Conservation (phyloP, 2,888 invertebrate species). For the Caenorhabditis plicata region DNA sequence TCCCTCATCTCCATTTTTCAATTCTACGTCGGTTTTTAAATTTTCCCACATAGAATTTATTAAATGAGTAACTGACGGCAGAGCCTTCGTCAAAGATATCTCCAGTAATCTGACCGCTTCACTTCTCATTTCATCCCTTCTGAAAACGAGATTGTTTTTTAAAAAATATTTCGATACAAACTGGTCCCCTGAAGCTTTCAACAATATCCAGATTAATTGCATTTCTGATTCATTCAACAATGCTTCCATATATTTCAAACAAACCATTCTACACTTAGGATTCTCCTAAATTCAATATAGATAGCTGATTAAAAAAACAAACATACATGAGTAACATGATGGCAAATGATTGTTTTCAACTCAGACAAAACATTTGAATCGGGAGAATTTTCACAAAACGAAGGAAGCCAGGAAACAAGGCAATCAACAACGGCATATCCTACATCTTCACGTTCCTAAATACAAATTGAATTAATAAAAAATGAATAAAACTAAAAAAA, state of each 20-base stretch:
- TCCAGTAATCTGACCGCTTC: conserved; percentile 40
- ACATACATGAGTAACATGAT: conserved; percentile 28
- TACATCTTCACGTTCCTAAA: conserved; percentile 38
- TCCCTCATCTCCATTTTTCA: not conserved
- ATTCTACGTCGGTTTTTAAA: conserved; percentile 13
- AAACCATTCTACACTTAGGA: conserved; percentile 35
- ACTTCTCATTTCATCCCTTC: conserved; percentile 35
- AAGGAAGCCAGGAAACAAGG: conserved; percentile 41
- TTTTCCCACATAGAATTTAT: conserved; percentile 27
- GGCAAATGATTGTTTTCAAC: conserved; percentile 28
- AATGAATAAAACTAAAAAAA: not conserved
- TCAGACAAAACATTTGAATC: conserved; percentile 4
- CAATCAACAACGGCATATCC: conserved; percentile 38
- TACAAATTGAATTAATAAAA: not conserved
- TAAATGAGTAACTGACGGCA: conserved; percentile 18
- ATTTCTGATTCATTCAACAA: conserved; percentile 36
- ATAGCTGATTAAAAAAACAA: not conserved
- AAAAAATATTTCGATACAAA: too few relatives aligned
- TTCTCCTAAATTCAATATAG: conserved; percentile 15
- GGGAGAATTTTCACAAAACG: conserved; percentile 11
- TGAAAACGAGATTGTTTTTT: conserved; percentile 2
- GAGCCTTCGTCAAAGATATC: conserved; percentile 21
- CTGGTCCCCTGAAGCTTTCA: too few relatives aligned
- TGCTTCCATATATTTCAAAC: conserved; percentile 48
- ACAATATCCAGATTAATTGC: conserved; percentile 42